phyloP scores from a whole-genome alignment of 2,888 invertebrate genomes.

The Eretmocerus hayati region DNA sequence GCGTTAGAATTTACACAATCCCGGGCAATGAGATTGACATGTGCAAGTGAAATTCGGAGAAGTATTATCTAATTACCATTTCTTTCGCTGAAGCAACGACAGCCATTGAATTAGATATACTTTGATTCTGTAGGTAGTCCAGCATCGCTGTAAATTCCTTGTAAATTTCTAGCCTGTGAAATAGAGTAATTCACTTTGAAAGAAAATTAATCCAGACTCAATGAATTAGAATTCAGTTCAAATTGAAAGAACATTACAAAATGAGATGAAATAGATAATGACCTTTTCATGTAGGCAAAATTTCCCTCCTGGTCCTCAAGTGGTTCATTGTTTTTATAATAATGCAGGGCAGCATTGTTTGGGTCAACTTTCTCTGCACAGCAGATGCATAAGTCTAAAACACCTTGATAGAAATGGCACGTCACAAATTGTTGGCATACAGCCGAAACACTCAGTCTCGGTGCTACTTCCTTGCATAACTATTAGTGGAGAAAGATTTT shows the following conservation, averaged over 20 bases:
- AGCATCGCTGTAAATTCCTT: conserved; percentile 76
- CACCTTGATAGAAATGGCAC: conserved; percentile 77
- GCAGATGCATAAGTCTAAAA: conserved; percentile 78
- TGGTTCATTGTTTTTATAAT: conserved; percentile 77
- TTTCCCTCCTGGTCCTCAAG: conserved; percentile 78
- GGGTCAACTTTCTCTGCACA: conserved; percentile 86
- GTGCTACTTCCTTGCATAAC: conserved; percentile 82
- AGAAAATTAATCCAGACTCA: background rate
- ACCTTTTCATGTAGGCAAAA: conserved; percentile 63
- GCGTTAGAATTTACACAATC: too few species aligned
- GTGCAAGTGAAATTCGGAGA: conserved; percentile 8
- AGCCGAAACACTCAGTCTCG: conserved; percentile 74
- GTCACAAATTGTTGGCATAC: conserved; percentile 80
- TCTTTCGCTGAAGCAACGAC: conserved; percentile 38
- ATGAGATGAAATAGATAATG: background rate
- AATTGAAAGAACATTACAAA: background rate
- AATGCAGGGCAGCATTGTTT: conserved; percentile 79
- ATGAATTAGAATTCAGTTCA: background rate
- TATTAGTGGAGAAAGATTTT: too few species aligned
- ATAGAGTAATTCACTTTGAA: conserved; percentile 2
- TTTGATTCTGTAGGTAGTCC: conserved; percentile 61
- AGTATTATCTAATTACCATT: conserved; percentile 27
- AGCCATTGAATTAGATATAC: conserved; percentile 43
- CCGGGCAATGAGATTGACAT: too few species aligned
- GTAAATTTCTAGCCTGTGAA: conserved; percentile 75